A percentile compares a stretch with the other conserved stretches of the same genome.
Conservation (phyloP, 2,113 vertebrate genomes). For the Mus musculus region DNA sequence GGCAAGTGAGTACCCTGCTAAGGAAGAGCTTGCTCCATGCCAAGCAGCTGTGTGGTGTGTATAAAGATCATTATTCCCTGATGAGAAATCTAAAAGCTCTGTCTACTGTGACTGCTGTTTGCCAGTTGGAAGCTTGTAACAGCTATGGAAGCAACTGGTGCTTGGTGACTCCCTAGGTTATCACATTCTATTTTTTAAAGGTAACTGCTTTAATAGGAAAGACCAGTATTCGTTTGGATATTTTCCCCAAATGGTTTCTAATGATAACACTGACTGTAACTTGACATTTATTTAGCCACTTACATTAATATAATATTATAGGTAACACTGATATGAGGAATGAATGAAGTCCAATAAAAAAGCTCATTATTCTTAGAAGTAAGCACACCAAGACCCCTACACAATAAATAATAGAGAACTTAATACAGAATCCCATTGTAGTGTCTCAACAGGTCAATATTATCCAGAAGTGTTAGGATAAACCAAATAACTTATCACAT, state of each 20-base stretch:
- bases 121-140: conserved; percentile 49
- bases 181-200: not conserved
- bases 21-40: conserved; percentile 51
- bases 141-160: conserved; percentile 46
- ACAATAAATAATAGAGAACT: not conserved
- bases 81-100: conserved; percentile 77
- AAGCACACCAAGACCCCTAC: not conserved
- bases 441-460: not conserved
- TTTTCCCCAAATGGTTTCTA: not conserved
- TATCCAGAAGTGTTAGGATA: not conserved
- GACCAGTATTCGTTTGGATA: not conserved
- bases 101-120: conserved; percentile 70
- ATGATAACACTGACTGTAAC: not conserved
- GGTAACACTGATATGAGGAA: not conserved
- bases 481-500: not conserved
- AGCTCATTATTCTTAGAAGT: not conserved
- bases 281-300: not conserved
- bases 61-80: conserved; percentile 76
- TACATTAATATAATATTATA: not conserved
- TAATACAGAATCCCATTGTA: not conserved
- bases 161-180: conserved; percentile 7
- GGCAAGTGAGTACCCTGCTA: conserved; percentile 52
- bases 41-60: conserved; percentile 71
- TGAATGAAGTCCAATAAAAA: not conserved
- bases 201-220: not conserved